Evolutionary conservation across 2,797 vertebrate species (phyloP).

Genomic region (Macrochelys suwanniensis): DNA sequence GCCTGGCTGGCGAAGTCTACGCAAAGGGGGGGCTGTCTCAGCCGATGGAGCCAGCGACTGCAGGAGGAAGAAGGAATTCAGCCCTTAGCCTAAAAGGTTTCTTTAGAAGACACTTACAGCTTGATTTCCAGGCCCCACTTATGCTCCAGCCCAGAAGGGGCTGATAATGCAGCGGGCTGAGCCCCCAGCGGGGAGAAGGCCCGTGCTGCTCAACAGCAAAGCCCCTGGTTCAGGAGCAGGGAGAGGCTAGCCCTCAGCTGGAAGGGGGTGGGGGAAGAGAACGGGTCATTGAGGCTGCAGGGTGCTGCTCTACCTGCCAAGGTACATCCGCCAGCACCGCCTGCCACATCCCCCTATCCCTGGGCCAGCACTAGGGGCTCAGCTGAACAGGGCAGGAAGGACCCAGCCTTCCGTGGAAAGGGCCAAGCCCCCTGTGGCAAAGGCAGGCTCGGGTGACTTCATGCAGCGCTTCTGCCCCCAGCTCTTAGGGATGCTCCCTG

Average conservation of each 20-base stretch:
- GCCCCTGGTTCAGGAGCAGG: not conserved
- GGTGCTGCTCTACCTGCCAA: not conserved
- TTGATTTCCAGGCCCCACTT: not conserved
- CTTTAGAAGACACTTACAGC: not conserved
- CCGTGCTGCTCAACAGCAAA: slow-evolving; percentile 65
- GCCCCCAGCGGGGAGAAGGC: not conserved
- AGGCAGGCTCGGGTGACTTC: not conserved
- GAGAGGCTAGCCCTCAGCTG: not conserved
- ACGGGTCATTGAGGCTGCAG: fast-evolving
- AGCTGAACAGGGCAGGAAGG: not conserved
- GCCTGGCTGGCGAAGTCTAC: not conserved
- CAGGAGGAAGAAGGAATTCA: fast-evolving
- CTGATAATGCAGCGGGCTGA: not conserved
- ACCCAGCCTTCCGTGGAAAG: not conserved
- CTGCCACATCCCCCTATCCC: too few relatives aligned
- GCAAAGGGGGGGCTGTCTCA: not conserved
- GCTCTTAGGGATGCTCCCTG: not conserved
- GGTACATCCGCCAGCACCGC: not conserved
- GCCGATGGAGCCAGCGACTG: not conserved
- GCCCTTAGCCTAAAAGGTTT: fast-evolving
- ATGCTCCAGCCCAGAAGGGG: not conserved
- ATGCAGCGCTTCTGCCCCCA: not conserved
- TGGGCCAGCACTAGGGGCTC: not conserved
- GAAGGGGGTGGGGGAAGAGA: not conserved
- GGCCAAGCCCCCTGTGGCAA: not conserved